Evolutionary conservation across 2,888 invertebrate species (phyloP), one percentile per base, ranked within the genome.

Genomic region (Campoletis raptor): DNA sequence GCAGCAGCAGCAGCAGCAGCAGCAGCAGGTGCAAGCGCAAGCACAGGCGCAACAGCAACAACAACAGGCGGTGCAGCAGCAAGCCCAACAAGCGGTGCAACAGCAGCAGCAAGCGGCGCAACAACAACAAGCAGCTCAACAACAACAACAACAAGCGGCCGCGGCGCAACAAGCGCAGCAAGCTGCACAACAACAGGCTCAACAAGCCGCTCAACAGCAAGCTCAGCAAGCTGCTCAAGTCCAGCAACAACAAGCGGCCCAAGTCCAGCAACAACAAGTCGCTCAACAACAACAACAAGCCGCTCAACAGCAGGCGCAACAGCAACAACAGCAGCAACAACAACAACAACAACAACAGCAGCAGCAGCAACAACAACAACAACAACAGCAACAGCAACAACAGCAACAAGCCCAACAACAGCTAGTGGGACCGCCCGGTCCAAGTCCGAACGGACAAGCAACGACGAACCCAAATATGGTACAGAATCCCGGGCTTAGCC

Each of bases 351-450:
- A 94, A 77, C 87, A 91, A 88, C 94, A 90, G 88, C 92, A 57
- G 88, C 92, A 94, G 3, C 57, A 57, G 69, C 91, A 95, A 85
- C 95, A 95, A 91, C 96, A 96, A 94, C 45, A 94, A 89, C 92
- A 94, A 10, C 92, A 93, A 92, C 82, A 83, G 94, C 80, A 74
- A 12, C 90, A 88, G 24, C 80, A 76, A 7, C 90, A 94, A 90
- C 89, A 94, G 3, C 90, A 88, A 54, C 93, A 94, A 2, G 48
- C 52, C 5, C 86, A 88, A 61, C 86, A 89, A 66, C 87, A 86
- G 90, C 93, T 97, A 61, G 97, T 97, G 12, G 97, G 97, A 2
- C 96, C 97, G 57, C 97, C 97, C 0, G 97, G 97, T 8, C 97
- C 97, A 7, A 97, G 97, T 94, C 97, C 97, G 8, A 97, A 97